Evolutionary conservation across 2,888 invertebrate species (phyloP), one percentile per base, ranked within the genome.

Genomic region (Psococerastis gibbosa): DNA sequence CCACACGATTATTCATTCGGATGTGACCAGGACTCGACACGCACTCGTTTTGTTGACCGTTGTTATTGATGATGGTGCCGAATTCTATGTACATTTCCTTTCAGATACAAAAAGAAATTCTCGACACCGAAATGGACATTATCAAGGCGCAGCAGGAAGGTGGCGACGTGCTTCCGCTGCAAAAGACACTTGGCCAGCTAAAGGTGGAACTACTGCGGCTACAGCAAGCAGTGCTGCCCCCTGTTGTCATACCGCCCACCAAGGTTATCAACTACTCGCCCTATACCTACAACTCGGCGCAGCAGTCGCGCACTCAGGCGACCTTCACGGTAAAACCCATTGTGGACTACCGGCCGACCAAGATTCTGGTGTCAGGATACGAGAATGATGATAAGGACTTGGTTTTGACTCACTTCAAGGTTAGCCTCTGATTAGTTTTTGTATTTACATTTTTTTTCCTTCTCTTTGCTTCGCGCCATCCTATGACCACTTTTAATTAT

Each of bases 121-220:
- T 92, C 8, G 92, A 92, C 56, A 82, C 87, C 1, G 92, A 94
- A 57, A 60, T 92, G 55, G 92, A 94, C 58, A 66, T 92, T 49
- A 84, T 89, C 54, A 83, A 81, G 2, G 85, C 85, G 52, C 85
- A 89, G 55, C 84, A 77, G 60, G 80, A 80, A 56, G 91, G 91
- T 0, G 82, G 78, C 44, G 91, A 92, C 52, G 84, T 87, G 1
- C 71, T 79, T 0, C 84, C 82, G 50, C 64, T 91, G 41, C 74
- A 80, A 52, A 80, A 78, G 57, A 78, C 73, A 55, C 70, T 88
- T 22, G 68, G 71, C 5, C 87, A 88, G 49, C 64, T 92, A 43
- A 71, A 75, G 42, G 53, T 55, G 45, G 56, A 62, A 57, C 63
- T 64, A 2, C 55, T 17, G 4, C 15, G 17, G 9, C 9, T 33